These are phyloP conservation scores for Salvelinus fontinalis DNA, from an alignment of 2,113 vertebrate genomes.

Conservation along the genomic window DNA sequence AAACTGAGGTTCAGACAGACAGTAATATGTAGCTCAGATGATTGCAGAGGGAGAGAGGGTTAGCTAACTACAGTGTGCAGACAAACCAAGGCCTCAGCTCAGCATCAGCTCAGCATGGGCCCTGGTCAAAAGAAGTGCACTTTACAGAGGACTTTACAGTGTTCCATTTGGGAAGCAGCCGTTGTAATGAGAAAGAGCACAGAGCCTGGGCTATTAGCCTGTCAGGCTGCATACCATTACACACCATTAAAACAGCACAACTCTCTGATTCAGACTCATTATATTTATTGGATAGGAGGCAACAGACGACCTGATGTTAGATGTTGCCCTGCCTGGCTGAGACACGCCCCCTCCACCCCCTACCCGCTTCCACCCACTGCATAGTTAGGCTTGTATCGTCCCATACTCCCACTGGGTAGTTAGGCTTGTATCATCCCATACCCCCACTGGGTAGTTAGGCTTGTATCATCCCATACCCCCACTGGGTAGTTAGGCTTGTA, in stretches of 20 bases:
- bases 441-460: too few relatives aligned
- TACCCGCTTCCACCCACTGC: constrained; percentile 13
- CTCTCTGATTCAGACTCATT: constrained; percentile 73
- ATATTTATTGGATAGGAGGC: constrained; percentile 74
- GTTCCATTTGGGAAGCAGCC: not conserved
- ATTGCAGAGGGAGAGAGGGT: constrained; percentile 44
- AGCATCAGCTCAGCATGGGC: too few relatives aligned
- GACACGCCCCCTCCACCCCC: not conserved
- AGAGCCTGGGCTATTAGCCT: constrained; percentile 69
- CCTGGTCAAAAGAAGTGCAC: too few relatives aligned
- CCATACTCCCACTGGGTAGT: too few relatives aligned
- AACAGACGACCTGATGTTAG: constrained; percentile 47
- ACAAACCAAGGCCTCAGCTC: constrained; percentile 36
- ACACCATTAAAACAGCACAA: constrained; percentile 66
- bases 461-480: too few relatives aligned
- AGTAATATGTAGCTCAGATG: constrained; percentile 65
- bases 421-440: too few relatives aligned
- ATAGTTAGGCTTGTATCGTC: constrained; percentile 50
- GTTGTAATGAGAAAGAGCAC: constrained; percentile 70
- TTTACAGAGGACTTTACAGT: too few relatives aligned
- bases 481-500: too few relatives aligned
- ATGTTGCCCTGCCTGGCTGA: constrained; percentile 40
- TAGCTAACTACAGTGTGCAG: constrained; percentile 69
- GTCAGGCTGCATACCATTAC: constrained; percentile 75
- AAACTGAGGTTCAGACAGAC: constrained; percentile 52